Conservation (phyloP, 2,797 vertebrate species). For the Scolopax bukidnonensis region DNA sequence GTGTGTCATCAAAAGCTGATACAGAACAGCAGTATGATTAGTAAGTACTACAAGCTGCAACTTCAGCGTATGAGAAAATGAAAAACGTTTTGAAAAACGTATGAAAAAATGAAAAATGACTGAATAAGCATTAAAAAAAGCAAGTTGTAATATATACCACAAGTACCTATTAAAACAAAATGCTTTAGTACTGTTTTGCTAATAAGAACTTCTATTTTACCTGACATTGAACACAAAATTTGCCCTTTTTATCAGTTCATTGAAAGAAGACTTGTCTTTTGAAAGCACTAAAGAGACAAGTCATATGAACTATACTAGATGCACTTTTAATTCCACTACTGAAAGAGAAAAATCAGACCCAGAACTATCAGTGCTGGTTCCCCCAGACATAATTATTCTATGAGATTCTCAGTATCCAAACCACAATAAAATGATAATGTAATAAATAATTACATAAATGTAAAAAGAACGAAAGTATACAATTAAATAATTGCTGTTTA, state of each 20-base stretch:
- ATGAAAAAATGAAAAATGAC: not conserved
- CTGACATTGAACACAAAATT: not conserved
- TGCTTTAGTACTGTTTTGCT: not conserved
- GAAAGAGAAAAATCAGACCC: not conserved
- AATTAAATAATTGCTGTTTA: not conserved
- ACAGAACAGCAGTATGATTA: not conserved
- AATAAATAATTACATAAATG: not conserved
- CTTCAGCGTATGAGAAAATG: not conserved
- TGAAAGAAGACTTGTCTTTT: not conserved
- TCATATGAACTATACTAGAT: not conserved
- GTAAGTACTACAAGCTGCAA: not conserved
- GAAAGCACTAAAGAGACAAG: not conserved
- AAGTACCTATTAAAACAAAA: not conserved
- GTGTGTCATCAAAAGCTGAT: not conserved
- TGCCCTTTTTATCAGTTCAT: not conserved
- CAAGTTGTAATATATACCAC: not conserved
- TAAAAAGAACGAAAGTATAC: not conserved
- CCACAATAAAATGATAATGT: not conserved
- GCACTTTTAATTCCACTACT: not conserved
- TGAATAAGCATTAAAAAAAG: not conserved
- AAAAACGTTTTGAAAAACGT: not conserved
- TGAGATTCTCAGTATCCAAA: not conserved
- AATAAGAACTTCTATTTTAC: not conserved
- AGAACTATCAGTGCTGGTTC: not conserved
- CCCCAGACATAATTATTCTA: not conserved